A percentile compares a stretch with the other conserved stretches of the same genome.
These are phyloP conservation scores for Anaspis maculata DNA, from an alignment of 2,888 invertebrate species.

Conservation along the genomic window DNA sequence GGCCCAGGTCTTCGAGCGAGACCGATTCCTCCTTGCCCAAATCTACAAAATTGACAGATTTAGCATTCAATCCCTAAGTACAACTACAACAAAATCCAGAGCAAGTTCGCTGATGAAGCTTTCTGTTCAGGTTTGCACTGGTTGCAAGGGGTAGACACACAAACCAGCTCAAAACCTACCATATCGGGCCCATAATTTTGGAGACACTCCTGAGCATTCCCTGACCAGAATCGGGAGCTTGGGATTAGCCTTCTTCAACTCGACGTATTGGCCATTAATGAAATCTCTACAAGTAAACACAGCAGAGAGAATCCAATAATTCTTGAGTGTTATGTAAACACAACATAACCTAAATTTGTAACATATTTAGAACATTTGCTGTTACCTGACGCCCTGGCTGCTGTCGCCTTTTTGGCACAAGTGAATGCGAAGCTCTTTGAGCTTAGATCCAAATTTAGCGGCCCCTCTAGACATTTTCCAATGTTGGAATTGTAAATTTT, in stretches of 20 bases:
- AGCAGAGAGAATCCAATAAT: no score
- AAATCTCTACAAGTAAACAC: conserved; percentile 77
- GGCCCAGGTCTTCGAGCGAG: conserved; percentile 58
- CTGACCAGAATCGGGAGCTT: conserved; percentile 84
- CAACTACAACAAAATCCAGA: no score
- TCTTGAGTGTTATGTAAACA: no score
- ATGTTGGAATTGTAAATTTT: no score
- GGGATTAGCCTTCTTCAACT: conserved; percentile 80
- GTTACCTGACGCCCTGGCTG: conserved; percentile 86
- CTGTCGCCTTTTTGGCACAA: conserved; percentile 79
- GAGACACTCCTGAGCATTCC: conserved; percentile 84
- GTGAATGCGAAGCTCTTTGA: conserved; percentile 87
- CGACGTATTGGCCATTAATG: conserved; percentile 77
- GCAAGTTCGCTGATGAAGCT: no score
- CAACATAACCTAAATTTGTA: conserved; percentile 43
- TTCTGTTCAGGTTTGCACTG: no score
- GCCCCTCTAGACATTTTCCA: no score
- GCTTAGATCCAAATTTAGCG: conserved; percentile 61
- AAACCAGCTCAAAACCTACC: conserved; percentile 66
- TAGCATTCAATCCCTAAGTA: not conserved
- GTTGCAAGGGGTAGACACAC: no score
- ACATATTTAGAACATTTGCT: conserved; percentile 11
- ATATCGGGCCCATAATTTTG: conserved; percentile 84
- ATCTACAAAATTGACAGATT: conserved; percentile 46
- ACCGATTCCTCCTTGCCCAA: conserved; percentile 66